Evolutionary conservation across 2,113 vertebrate species (phyloP), one percentile per base, ranked within the genome.

Genomic region (Morone chrysops): DNA sequence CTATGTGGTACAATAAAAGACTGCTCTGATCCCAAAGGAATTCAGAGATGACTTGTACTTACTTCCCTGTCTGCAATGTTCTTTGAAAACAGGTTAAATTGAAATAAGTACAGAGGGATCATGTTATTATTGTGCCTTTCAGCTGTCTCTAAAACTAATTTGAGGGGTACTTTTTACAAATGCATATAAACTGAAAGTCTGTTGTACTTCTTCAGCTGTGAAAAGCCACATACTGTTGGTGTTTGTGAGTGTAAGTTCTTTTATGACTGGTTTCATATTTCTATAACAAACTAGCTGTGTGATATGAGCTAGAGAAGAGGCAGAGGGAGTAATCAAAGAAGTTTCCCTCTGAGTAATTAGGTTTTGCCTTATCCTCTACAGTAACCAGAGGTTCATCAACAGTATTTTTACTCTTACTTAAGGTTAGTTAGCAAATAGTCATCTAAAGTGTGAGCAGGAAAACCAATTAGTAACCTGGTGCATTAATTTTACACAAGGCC

Each of bases 1-100:
- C 5, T 43, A 41, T 41, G 56, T 56, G 61, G 25, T 63, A 2
- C 4, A 5, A 8, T 69, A 13, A 83, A 70, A 87, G 68, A 78
- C 18, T 72, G 63, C 31, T 41, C 20, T n/a, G 73, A 62, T 16
- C 18, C 6, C 13, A 1, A 48, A 9, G 53, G 47, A 31, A 6
- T 62, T 38, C 36, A 43, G 45, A 75, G 14, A 17, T 18, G 17
- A 38, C 68, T 6, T 8, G 18, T 10, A 31, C 16, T 69, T 0
- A 17, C n/a, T 41, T 20, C 11, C 20, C n/a, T 41, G 1, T 36
- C 45, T 50, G 40, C 41, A 8, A 1, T n/a, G 8, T 65, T 8
- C 16, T 31, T 41, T 62, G 8, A 53, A 31, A 70, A 48, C 47
- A 61, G 68, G 38, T 25, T 12, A 41, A 1, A 80, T 4, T 48